Evolutionary conservation across 2,888 invertebrate species (phyloP), one percentile per base, ranked within the genome.

Genomic region (Nipponacmea schrenckii): DNA sequence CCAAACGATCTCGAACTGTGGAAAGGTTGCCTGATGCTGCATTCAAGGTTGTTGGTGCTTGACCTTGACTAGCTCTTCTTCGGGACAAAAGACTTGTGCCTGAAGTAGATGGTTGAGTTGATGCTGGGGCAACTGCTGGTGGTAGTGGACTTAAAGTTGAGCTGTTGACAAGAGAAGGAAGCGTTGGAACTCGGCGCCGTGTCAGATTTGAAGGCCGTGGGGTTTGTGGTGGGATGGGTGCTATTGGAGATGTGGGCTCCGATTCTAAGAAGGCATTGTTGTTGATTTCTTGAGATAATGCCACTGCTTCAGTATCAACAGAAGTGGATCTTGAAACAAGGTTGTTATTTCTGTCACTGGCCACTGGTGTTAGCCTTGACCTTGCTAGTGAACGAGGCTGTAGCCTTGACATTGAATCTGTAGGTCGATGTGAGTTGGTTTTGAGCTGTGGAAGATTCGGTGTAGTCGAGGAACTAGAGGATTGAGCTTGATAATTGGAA

Each of bases 1-100:
- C 77, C n/a, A 85, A 77, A 17, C 83, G 78, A 31, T 83, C 80
- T 2, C 84, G 78, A 69, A 85, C 80, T 48, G 75, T 77, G 14
- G 74, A 70, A 17, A 77, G 67, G 56, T 69, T 75, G 12, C 74
- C 68, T 5, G 31, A 63, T 67, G 39, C 64, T 31, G 15, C 68
- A 50, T n/a, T 24, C 8, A 71, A 66, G 31, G 63, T 65, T 27
- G 65, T 68, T 39, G 65, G 27, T 14, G 72, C 63, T 56, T 14
- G 69, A 26, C 20, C 66, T 56, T 39, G 64, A n/a, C 70, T 68
- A 15, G 69, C 67, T 15, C 64, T 46, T 27, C 62, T 56, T 7
- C 68, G 44, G 20, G 70, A 20, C 17, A 75, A 69, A 48, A 67
- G 69, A 48, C 67, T 69, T 64, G 44, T 39, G 26, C 39, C 26